These are phyloP conservation scores for Trichogramma evanescens DNA, from an alignment of 2,888 invertebrate genomes.

Conservation along the genomic window DNA sequence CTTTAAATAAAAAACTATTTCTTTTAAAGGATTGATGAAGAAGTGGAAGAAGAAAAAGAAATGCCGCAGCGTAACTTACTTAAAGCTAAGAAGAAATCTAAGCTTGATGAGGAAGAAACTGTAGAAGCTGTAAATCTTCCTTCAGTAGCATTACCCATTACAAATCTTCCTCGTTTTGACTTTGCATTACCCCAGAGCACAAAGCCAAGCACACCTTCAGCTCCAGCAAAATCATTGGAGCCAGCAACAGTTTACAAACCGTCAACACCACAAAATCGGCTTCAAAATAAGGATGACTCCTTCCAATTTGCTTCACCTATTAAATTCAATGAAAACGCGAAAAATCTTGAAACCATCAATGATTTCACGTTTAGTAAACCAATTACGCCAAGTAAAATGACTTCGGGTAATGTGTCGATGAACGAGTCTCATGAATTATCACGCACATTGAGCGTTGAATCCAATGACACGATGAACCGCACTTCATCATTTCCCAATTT, in stretches of 20 bases:
- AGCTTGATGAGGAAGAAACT: slow-evolving; percentile 43
- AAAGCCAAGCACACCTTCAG: slow-evolving; percentile 21
- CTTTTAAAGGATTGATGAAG: slow-evolving; percentile 27
- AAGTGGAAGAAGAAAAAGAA: slow-evolving; percentile 37
- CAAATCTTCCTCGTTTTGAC: slow-evolving; percentile 55
- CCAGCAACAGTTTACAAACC: neutral
- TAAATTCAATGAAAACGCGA: slow-evolving; percentile 44
- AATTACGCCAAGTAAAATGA: slow-evolving; percentile 36
- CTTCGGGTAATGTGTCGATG: neutral
- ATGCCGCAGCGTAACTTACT: slow-evolving; percentile 30
- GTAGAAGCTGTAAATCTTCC: slow-evolving; percentile 51
- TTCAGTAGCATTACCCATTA: slow-evolving; percentile 51
- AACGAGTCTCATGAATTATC: slow-evolving; percentile 25
- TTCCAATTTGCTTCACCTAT: slow-evolving; percentile 49
- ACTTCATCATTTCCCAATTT: slow-evolving; percentile 34
- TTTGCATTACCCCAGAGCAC: slow-evolving; percentile 45
- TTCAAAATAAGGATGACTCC: slow-evolving; percentile 22
- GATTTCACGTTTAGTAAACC: slow-evolving; percentile 57
- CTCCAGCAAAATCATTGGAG: slow-evolving; percentile 1
- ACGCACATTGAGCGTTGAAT: slow-evolving; percentile 24
- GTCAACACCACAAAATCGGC: no score
- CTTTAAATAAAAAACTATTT: slow-evolving; percentile 1
- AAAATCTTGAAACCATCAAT: slow-evolving; percentile 48
- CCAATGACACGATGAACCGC: slow-evolving; percentile 16
- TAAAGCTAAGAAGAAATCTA: slow-evolving; percentile 40